Conservation (phyloP, 2,113 vertebrate genomes). For the Nycticorax nycticorax region DNA sequence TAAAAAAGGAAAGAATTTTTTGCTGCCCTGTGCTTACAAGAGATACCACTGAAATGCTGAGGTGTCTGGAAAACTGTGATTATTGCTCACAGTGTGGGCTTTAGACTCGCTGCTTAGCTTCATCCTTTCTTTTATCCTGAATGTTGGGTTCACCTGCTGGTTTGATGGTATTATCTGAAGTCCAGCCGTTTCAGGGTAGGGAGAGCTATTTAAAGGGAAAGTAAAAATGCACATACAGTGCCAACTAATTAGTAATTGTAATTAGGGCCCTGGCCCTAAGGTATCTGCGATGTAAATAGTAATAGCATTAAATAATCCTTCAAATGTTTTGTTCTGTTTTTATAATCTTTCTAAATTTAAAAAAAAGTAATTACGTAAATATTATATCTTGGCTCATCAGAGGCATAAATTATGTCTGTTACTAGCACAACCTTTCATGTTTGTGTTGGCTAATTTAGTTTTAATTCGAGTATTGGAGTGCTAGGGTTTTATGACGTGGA, state of each 20-base stretch:
- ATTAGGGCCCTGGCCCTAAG: neutral
- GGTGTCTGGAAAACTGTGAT: conserved; percentile 13
- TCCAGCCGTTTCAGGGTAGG: neutral
- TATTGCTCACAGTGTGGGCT: conserved; percentile 1
- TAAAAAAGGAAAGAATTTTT: neutral
- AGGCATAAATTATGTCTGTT: neutral
- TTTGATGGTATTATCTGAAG: neutral
- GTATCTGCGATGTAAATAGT: neutral
- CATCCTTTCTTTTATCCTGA: neutral
- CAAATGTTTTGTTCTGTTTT: neutral
- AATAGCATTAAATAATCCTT: conserved; percentile 4
- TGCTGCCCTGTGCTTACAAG: neutral
- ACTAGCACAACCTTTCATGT: neutral
- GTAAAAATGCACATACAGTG: neutral
- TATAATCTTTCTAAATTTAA: neutral
- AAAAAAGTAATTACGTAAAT: neutral
- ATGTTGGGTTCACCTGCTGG: neutral
- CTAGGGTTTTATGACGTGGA: neutral
- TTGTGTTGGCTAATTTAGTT: conserved; percentile 15
- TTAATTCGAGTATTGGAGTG: neutral
- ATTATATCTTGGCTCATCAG: neutral
- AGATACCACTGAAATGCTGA: neutral
- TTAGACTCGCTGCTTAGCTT: neutral
- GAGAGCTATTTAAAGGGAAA: neutral
- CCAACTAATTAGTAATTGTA: conserved; percentile 14